Conservation (phyloP, 1,140 invertebrate species). For the Semibalanus balanoides region DNA sequence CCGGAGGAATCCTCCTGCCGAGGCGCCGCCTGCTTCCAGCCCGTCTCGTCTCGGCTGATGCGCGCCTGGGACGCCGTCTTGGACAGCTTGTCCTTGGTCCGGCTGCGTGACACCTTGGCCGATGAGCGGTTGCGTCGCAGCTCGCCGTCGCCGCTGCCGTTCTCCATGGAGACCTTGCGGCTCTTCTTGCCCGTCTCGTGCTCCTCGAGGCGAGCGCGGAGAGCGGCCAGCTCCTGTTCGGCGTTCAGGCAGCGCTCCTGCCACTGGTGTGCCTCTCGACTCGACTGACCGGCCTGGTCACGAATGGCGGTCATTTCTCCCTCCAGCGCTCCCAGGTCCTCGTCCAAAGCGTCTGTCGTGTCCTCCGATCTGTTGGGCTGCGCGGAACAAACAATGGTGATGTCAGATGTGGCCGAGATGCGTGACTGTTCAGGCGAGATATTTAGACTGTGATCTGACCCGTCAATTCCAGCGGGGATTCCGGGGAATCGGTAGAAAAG, state of each 20-base stretch:
- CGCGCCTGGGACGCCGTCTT: neutral
- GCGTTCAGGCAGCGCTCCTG: neutral
- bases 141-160: neutral
- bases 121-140: neutral
- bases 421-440: too few species aligned
- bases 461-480: too few species aligned
- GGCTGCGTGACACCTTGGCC: neutral
- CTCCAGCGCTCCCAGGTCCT: neutral
- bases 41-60: neutral
- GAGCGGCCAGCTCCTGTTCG: slow-evolving; percentile 3
- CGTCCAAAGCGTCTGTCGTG: neutral
- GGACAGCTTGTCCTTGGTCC: neutral
- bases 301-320: neutral
- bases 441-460: too few species aligned
- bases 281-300: neutral
- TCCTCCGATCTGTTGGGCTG: too few species aligned
- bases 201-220: neutral
- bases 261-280: neutral
- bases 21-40: too few species aligned
- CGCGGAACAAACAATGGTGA: too few species aligned
- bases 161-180: neutral
- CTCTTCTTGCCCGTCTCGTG: neutral
- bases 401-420: too few species aligned
- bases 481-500: too few species aligned
- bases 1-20: neutral